Evolutionary conservation across 1,140 invertebrate genomes (phyloP).

Genomic region (Phortica variegata): DNA sequence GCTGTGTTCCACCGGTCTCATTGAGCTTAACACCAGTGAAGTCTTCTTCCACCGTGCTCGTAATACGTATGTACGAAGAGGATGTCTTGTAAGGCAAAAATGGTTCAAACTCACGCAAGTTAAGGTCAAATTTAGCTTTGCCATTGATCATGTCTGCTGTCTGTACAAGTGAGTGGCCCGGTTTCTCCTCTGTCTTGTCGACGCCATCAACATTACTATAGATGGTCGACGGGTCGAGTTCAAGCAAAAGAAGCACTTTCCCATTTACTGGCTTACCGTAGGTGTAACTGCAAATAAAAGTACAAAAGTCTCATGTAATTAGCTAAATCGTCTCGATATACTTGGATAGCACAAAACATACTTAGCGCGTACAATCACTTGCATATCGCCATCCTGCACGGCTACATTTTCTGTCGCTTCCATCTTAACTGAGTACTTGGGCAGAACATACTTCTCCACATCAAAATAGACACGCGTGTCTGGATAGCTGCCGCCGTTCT

Average conservation of each 20-base stretch:
- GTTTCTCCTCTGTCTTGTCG: slow-evolving; percentile 15
- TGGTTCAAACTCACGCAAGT: slow-evolving; percentile 64
- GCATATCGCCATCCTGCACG: slow-evolving; percentile 77
- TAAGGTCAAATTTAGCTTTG: slow-evolving; percentile 68
- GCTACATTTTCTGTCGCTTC: slow-evolving; percentile 78
- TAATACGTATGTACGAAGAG: slow-evolving; percentile 59
- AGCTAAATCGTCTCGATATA: neutral
- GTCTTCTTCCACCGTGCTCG: slow-evolving; percentile 74
- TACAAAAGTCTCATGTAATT: neutral
- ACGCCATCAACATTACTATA: slow-evolving; percentile 27
- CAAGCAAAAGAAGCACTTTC: slow-evolving; percentile 66
- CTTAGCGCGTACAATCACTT: slow-evolving; percentile 77
- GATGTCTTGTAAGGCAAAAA: slow-evolving; percentile 59
- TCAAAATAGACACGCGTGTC: slow-evolving; percentile 40
- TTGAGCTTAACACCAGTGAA: slow-evolving; percentile 78
- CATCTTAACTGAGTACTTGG: slow-evolving; percentile 86
- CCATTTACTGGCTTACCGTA: slow-evolving; percentile 80
- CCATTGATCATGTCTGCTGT: slow-evolving; percentile 73
- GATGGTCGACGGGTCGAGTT: slow-evolving; percentile 38
- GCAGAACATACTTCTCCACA: slow-evolving; percentile 84
- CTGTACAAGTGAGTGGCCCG: slow-evolving; percentile 27
- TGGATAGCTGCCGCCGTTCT: slow-evolving; percentile 22
- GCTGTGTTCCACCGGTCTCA: slow-evolving; percentile 67
- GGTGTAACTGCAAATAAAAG: slow-evolving; percentile 61
- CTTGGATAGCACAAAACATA: slow-evolving; percentile 32